These are phyloP conservation scores for Pandemis cinnamomeana DNA, from an alignment of 2,888 invertebrate species.

Conservation along the genomic window DNA sequence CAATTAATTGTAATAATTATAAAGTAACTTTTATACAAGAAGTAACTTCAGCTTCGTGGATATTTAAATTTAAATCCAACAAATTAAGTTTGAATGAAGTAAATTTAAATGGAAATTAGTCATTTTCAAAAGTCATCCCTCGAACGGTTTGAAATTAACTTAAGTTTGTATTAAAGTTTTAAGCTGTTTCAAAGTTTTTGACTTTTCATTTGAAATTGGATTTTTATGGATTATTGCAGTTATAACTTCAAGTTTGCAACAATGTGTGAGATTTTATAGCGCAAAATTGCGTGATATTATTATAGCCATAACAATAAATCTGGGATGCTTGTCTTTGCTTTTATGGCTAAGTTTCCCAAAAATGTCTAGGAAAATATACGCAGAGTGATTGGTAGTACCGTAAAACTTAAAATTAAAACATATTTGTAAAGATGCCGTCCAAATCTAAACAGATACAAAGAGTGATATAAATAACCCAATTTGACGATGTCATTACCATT, in stretches of 20 bases:
- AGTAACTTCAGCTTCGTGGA: neutral
- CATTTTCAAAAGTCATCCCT: neutral
- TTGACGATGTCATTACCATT: too few species aligned
- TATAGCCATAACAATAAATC: conserved; percentile 28
- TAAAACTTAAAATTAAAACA: neutral
- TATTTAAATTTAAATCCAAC: neutral
- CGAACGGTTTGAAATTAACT: conserved; percentile 11
- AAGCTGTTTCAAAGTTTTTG: conserved; percentile 23
- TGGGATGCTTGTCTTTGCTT: conserved; percentile 20
- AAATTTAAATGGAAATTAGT: conserved; percentile 4
- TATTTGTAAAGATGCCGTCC: too few species aligned
- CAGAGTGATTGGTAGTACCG: conserved; percentile 1
- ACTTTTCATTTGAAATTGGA: conserved; percentile 8
- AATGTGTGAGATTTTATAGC: conserved; percentile 33
- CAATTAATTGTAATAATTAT: neutral
- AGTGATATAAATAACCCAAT: too few species aligned
- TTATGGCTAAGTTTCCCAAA: conserved; percentile 9
- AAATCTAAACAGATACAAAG: too few species aligned
- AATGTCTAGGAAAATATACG: conserved; percentile 12
- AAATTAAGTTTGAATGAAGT: conserved; percentile 7
- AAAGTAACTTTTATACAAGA: neutral
- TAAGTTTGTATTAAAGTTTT: conserved; percentile 15
- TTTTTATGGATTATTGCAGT: conserved; percentile 24
- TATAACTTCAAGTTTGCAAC: conserved; percentile 35
- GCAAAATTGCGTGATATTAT: conserved; percentile 19